Base-by-base conservation (phyloP, 2,888 invertebrate genomes). In the Andrena bicolor region DNA sequence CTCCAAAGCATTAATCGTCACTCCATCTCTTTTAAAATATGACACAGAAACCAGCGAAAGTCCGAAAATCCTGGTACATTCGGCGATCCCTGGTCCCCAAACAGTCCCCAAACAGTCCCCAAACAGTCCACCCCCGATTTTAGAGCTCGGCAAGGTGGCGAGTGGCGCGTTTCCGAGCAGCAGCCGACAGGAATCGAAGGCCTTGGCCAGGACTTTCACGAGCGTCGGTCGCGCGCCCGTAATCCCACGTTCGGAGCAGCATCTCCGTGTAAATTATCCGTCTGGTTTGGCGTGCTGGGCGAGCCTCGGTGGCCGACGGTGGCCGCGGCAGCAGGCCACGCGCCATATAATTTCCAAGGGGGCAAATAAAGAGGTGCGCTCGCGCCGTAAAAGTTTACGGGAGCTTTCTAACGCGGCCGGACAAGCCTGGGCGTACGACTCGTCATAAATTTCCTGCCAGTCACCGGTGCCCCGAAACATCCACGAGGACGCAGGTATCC, bases 291-390 rank as follows among this genome's bases (percentile, higher is more conserved):
- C 70, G 48, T 60, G 28, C 65, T 61, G 41, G 64, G 26, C 48
- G n/a, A 28, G 68, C 49, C 51, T 35, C 69, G 28, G 68, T 51
- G 64, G 64, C 61, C 58, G 23, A 7, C 51, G 72, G 78, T 69
- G 81, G 74, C 64, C 79, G 81, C 80, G 80, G 79, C 64, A 76
- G 70, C 80, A 66, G 84, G 92, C 91, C 92, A 92, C 92, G 92
- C 88, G 92, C 90, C 91, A 86, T 90, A 89, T 90, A 90, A 90
- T 90, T 90, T 75, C 76, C 84, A 77, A 86, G 88, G 85, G 77
- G 83, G 80, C 84, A 85, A 85, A 84, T 77, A 74, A 77, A 84
- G 71, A 80, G 82, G 78, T 79, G 80, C 70, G 82, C 75, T 65
- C 63, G 63, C 83, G 60, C 81, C 72, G 80, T 87, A 89, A 86